Evolutionary conservation across 2,888 invertebrate genomes (phyloP).

Genomic region (Eupithecia subfuscata): DNA sequence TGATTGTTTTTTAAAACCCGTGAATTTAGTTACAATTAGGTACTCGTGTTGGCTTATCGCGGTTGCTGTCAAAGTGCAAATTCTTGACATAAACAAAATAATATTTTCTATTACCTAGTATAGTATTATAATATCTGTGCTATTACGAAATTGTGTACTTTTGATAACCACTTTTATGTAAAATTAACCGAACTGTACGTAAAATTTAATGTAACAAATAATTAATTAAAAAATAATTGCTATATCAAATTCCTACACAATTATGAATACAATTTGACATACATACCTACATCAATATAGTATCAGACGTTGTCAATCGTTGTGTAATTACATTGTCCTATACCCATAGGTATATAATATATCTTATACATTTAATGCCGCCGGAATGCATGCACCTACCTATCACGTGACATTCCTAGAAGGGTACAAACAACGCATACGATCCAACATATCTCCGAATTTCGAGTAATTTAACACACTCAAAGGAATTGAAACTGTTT

Average conservation of each 20-base stretch:
- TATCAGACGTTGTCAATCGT: not conserved
- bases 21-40: no score
- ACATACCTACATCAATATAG: not conserved
- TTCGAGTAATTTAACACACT: constrained; percentile 16
- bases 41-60: not conserved
- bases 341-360: no score
- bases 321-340: not conserved
- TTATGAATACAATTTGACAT: not conserved
- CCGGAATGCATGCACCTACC: not conserved
- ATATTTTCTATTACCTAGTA: no score
- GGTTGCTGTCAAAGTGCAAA: not conserved
- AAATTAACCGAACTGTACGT: not conserved
- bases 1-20: not conserved
- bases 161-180: not conserved
- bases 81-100: not conserved
- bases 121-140: no score
- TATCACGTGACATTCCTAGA: constrained; percentile 7
- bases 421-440: constrained; percentile 19
- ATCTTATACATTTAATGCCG: not conserved
- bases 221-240: no score
- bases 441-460: constrained; percentile 22
- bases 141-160: not conserved
- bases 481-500: constrained; percentile 25
- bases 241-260: not conserved
- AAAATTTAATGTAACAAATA: no score